Evolutionary conservation across 2,888 invertebrate species (phyloP), one percentile per base, ranked within the genome.

Genomic region (Liposcelis brunnea): DNA sequence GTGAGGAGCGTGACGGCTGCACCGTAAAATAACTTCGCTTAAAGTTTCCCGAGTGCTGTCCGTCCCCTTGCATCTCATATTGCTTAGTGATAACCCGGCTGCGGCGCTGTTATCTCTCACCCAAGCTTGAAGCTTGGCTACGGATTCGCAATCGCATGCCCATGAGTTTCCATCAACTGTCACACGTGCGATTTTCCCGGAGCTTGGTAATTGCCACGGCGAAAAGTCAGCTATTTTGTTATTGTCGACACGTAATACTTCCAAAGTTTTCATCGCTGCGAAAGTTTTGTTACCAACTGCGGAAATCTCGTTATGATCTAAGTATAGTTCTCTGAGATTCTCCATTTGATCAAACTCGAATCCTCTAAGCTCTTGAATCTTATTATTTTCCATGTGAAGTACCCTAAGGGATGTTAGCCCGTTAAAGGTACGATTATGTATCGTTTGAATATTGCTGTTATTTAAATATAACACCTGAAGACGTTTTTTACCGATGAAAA

Each of bases 401-500:
- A 79, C 72, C 60, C 76, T 71, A 54, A 84, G 66, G 46, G 77
- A 74, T 54, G 75, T 75, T 47, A 80, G 77, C 43, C 84, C 84
- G 67, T 82, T 82, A 65, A 85, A 85, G 51, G 82, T 82, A 59
- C 80, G 72, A 66, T 84, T 84, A 67, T 79, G 78, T 59, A 85
- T 74, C 52, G 75, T 72, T 52, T 74, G 71, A 52, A 85, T 75
- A 57, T 79, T 77, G 63, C 81, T 82, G 63, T 77, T 76, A 66
- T 85, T 85, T 52, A 85, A 70, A 64, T 72, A 84, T 53, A 85
- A 68, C 54, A 78, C 75, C 65, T 80, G 76, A 52, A 85, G 67
- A 61, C 81, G 77, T 63, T 83, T 82, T 66, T 84, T 80, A 50
- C 84, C 86, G 60, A 87, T 81, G 65, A 89, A 86, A 59, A 81